Evolutionary conservation across 2,888 invertebrate genomes (phyloP), one percentile per base, ranked within the genome.

Genomic region (Drosophila engyochracea): DNA sequence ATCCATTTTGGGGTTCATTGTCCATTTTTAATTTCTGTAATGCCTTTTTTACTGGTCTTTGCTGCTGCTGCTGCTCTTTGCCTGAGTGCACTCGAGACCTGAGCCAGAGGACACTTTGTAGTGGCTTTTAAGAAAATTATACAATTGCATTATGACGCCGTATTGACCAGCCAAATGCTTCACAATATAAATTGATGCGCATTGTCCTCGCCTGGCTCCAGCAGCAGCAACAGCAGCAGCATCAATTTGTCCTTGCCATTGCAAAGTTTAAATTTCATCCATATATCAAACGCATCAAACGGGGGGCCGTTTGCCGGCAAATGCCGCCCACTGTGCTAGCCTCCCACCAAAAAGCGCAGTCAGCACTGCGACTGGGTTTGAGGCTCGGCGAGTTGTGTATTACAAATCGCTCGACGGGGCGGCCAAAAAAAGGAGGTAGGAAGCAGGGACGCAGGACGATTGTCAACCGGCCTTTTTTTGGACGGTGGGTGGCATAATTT

Each of bases 351-450:
- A 92, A 92, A 91, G 92, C 87, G 90, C 92, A 92, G 81, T 81
- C 82, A 47, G 47, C 57, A 30, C 76, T 77, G 79, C 25, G 49
- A 12, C 25, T 47, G 49, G 10, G 55, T 47, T 59, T 80, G 81
- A 79, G 66, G 57, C 44, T 41, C 41, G 57, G 59, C 52, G 66
- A 70, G 64, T 73, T 81, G 82, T 85, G 88, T 90, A 88, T 86
- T 91, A 92, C 92, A 92, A 92, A 92, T 92, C 90, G 92, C 90
- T 81, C 92, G 83, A 90, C 87, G 83, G 83, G 92, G 90, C 83
- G 89, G 88, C 76, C 74, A 65, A 64, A 59, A 59, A 54, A 49
- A 9, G 30, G n/a, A 16, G 22, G 9, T 30, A 22, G 53, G 52
- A 54, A 52, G 49, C 33, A 49, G 44, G 19, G 37, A 19, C 37